phyloP scores from a whole-genome alignment of 2,113 vertebrate genomes.

The Hipposideros armiger region DNA sequence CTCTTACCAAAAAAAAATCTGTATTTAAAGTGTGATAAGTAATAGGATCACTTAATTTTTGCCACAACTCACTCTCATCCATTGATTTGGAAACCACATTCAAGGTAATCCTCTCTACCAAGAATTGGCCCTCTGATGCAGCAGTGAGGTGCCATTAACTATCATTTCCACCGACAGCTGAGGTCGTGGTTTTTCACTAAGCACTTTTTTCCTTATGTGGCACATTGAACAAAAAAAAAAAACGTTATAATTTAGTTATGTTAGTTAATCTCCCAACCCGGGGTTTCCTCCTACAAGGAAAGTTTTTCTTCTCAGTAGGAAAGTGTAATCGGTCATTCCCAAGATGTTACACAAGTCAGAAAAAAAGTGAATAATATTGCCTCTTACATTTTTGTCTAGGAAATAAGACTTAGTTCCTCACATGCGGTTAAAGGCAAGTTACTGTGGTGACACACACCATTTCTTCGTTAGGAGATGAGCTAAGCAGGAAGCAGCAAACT shows the following conservation, averaged over 20 bases:
- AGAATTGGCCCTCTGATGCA: conserved; percentile 65
- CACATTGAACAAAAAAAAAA: conserved; percentile 24
- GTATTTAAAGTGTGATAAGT: conserved; percentile 37
- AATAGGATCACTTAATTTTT: conserved; percentile 30
- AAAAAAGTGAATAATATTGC: conserved; percentile 68
- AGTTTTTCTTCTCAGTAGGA: conserved; percentile 81
- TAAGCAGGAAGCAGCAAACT: conserved; percentile 77
- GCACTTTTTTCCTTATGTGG: conserved; percentile 77
- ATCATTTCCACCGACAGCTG: conserved; percentile 85
- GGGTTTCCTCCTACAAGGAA: conserved; percentile 73
- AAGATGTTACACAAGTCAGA: conserved; percentile 72
- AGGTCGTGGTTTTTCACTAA: conserved; percentile 84
- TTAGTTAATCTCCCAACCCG: conserved; percentile 82
- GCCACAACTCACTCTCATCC: background rate
- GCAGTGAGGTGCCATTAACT: conserved; percentile 72
- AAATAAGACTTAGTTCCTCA: conserved; percentile 79
- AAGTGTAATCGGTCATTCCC: conserved; percentile 85
- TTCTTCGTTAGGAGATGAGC: conserved; percentile 50
- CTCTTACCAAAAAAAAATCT: conserved; percentile 11
- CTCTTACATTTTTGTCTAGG: conserved; percentile 78
- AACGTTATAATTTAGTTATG: conserved; percentile 68
- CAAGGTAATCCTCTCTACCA: conserved; percentile 4
- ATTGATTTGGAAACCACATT: conserved; percentile 60
- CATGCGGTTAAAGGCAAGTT: conserved; percentile 77
- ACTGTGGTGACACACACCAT: conserved; percentile 49